phyloP scores from a whole-genome alignment of 2,888 invertebrate genomes.

The Hesperia comma region DNA sequence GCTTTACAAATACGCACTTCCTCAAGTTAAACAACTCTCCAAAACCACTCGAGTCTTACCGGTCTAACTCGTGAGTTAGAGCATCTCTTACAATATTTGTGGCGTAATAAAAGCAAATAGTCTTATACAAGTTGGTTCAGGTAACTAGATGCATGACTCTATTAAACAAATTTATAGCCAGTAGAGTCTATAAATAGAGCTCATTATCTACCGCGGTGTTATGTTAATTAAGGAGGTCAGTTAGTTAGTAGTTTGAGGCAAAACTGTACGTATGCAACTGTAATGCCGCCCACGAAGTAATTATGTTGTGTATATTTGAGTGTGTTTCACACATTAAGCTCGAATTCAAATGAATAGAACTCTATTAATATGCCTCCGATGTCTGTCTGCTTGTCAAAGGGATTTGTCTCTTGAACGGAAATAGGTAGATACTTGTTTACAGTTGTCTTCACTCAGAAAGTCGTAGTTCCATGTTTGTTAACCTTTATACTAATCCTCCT shows the following conservation, averaged over 20 bases:
- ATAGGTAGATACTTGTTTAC: too few species aligned
- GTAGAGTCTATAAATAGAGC: conserved; percentile 54
- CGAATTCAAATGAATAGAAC: too few species aligned
- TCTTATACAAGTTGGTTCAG: conserved; percentile 48
- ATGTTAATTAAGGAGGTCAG: conserved; percentile 39
- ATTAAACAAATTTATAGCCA: conserved; percentile 68
- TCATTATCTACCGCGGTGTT: conserved; percentile 51
- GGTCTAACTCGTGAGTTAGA: conserved; percentile 18
- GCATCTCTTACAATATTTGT: conserved; percentile 36
- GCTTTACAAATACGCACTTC: neutral
- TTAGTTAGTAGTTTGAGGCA: conserved; percentile 11
- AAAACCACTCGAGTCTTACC: conserved; percentile 3
- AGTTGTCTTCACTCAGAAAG: too few species aligned
- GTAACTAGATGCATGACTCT: conserved; percentile 66
- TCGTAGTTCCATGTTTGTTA: too few species aligned
- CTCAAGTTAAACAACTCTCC: neutral
- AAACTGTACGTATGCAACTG: conserved; percentile 5
- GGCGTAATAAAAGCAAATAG: conserved; percentile 43
- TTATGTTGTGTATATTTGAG: too few species aligned
- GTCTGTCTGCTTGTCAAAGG: too few species aligned
- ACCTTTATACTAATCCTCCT: too few species aligned
- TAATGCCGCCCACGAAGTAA: neutral
- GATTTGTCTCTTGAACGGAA: too few species aligned
- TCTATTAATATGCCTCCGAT: too few species aligned
- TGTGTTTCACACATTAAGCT: too few species aligned